Conservation (phyloP, 2,888 invertebrate species). For the Eilema depressum region DNA sequence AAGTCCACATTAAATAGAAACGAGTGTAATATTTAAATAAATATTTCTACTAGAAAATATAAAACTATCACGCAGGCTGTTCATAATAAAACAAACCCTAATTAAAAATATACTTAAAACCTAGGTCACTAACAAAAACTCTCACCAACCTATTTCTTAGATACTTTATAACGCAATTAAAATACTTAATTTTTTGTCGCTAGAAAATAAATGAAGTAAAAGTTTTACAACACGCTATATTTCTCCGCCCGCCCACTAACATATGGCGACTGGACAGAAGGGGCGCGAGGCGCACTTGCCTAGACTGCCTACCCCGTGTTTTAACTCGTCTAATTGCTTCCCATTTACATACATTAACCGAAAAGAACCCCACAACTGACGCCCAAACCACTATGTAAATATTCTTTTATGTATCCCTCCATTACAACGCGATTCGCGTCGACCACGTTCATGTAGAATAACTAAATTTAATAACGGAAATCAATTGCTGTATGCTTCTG, state of each 20-base stretch:
- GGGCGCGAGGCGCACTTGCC: constrained; percentile 81
- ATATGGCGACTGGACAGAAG: constrained; percentile 79
- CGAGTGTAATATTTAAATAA: neutral
- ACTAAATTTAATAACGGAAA: constrained; percentile 75
- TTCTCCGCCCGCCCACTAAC: constrained; percentile 76
- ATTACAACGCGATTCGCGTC: constrained; percentile 62
- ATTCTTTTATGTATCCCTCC: constrained; percentile 53
- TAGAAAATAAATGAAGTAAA: constrained; percentile 35
- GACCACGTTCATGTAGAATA: constrained; percentile 68
- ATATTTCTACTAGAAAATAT: neutral
- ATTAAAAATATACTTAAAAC: constrained; percentile 9
- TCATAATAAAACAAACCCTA: neutral
- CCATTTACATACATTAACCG: constrained; percentile 86
- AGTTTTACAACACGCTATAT: constrained; percentile 57
- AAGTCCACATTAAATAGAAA: neutral
- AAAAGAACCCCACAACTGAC: constrained; percentile 83
- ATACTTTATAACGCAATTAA: constrained; percentile 40
- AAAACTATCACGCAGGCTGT: neutral
- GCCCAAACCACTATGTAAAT: constrained; percentile 78
- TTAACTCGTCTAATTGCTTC: constrained; percentile 87
- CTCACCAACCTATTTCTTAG: constrained; percentile 23
- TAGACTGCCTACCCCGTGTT: constrained; percentile 85
- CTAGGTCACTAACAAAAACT: constrained; percentile 19
- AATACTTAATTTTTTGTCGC: constrained; percentile 34
- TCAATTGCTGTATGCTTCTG: constrained; percentile 69